Evolutionary conservation across 2,888 invertebrate species (phyloP).

Genomic region (Octodonta nipae): DNA sequence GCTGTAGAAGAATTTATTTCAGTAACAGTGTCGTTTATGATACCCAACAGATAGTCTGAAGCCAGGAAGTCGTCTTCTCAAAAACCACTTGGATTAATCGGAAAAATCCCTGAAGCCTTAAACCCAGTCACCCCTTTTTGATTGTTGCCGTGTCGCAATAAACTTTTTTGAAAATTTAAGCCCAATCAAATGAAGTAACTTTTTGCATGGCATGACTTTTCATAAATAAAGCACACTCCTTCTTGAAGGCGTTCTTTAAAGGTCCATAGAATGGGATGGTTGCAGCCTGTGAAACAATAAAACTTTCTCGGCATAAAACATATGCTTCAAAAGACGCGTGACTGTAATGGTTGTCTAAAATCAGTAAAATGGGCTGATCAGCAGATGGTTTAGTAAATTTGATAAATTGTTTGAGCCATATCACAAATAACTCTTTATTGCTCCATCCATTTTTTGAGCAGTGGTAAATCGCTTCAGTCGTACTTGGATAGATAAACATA

Average conservation of each 20-base stretch:
- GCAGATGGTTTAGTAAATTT: slow-evolving; percentile 1
- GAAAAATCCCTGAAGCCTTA: slow-evolving; percentile 5
- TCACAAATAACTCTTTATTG: slow-evolving; percentile 1
- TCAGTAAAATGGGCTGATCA: not conserved
- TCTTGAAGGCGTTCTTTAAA: slow-evolving; percentile 2
- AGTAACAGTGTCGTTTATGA: not conserved
- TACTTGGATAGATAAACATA: not conserved
- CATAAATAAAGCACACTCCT: slow-evolving; percentile 3
- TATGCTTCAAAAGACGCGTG: slow-evolving; percentile 3
- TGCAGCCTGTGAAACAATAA: not conserved
- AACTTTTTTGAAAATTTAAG: slow-evolving; percentile 2
- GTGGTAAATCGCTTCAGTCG: not conserved
- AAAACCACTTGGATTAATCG: slow-evolving; percentile 2
- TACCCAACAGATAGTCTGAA: slow-evolving; percentile 2
- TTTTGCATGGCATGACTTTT: slow-evolving; percentile 2
- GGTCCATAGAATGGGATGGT: slow-evolving; percentile 2
- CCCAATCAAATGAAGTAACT: not conserved
- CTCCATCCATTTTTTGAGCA: not conserved
- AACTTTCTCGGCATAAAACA: not conserved
- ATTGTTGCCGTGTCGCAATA: slow-evolving; percentile 4
- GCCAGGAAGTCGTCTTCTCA: slow-evolving; percentile 3
- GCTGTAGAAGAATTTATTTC: not conserved
- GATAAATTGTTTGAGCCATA: slow-evolving; percentile 2
- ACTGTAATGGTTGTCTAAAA: slow-evolving; percentile 1
- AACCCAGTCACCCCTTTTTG: slow-evolving; percentile 7